Conservation (phyloP, 2,797 vertebrate species). For the Malacoraja senta region DNA sequence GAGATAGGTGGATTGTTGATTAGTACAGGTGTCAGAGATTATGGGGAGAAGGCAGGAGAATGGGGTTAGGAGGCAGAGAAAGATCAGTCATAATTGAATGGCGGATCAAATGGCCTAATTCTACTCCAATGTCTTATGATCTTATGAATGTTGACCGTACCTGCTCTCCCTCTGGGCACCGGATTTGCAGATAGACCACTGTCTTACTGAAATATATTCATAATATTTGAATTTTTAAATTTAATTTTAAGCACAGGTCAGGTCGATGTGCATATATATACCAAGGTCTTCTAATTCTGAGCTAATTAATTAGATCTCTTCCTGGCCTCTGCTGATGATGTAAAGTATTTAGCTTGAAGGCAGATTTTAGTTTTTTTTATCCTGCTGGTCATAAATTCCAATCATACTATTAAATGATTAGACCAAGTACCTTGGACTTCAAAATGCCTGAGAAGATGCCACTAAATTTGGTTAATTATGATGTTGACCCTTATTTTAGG, state of each 20-base stretch:
- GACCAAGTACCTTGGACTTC: background rate
- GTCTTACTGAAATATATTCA: background rate
- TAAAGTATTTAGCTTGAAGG: background rate
- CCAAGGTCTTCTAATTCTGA: background rate
- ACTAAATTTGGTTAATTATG: too few relatives aligned
- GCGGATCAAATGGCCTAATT: too few relatives aligned
- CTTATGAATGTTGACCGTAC: background rate
- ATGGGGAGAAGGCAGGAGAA: too few relatives aligned
- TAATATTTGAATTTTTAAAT: background rate
- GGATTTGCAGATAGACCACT: background rate
- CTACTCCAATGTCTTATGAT: too few relatives aligned
- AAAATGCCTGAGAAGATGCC: background rate
- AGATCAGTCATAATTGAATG: too few relatives aligned
- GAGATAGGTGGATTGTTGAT: too few relatives aligned
- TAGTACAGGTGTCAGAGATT: too few relatives aligned
- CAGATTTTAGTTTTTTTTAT: background rate
- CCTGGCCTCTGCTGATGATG: background rate
- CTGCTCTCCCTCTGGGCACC: background rate
- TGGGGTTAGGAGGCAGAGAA: too few relatives aligned
- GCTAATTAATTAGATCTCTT: background rate
- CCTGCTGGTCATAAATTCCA: background rate
- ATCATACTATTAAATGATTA: background rate
- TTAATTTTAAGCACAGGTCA: background rate
- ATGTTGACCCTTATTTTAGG: too few relatives aligned
- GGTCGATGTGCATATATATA: background rate